A percentile compares a stretch with the other conserved stretches of the same genome.
Evolutionary conservation across 2,888 invertebrate species (phyloP).

Genomic region (Bombylius major): DNA sequence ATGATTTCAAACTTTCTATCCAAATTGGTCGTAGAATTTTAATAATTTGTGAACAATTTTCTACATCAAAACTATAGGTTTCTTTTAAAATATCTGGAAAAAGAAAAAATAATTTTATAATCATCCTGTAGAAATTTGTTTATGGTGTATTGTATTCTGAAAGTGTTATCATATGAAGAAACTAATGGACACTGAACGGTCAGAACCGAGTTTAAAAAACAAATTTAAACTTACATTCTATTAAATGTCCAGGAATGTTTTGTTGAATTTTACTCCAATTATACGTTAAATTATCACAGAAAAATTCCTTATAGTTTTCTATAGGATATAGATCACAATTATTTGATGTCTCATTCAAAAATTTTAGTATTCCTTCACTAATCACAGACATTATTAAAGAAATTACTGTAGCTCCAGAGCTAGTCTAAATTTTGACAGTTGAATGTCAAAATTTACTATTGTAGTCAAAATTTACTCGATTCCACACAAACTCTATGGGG

Average conservation of each 20-base stretch:
- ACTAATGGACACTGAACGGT: too few relatives aligned
- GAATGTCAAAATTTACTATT: too few relatives aligned
- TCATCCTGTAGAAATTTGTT: not conserved
- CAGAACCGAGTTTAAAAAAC: too few relatives aligned
- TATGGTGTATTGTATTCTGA: not conserved
- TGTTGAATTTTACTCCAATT: not conserved
- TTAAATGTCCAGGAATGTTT: not conserved
- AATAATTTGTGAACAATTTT: slow-evolving; percentile 4
- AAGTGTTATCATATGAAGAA: too few relatives aligned
- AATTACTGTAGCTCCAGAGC: too few relatives aligned
- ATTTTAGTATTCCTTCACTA: not conserved
- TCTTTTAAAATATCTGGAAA: too few relatives aligned
- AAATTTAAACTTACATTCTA: not conserved
- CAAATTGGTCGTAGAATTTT: slow-evolving; percentile 7
- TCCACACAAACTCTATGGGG: too few relatives aligned
- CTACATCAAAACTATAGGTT: not conserved
- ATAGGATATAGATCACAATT: not conserved
- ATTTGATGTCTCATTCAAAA: not conserved
- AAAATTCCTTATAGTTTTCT: not conserved
- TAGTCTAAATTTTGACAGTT: too few relatives aligned
- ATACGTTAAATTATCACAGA: not conserved
- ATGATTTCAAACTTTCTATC: not conserved
- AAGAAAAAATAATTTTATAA: too few relatives aligned
- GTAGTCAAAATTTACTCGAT: too few relatives aligned
- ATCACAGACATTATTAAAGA: not conserved